Percentiles rank a stretch among this genome's conserved stretches.
Conservation (phyloP, 2,888 invertebrate species). For the Dasysyrphus albostriatus region DNA sequence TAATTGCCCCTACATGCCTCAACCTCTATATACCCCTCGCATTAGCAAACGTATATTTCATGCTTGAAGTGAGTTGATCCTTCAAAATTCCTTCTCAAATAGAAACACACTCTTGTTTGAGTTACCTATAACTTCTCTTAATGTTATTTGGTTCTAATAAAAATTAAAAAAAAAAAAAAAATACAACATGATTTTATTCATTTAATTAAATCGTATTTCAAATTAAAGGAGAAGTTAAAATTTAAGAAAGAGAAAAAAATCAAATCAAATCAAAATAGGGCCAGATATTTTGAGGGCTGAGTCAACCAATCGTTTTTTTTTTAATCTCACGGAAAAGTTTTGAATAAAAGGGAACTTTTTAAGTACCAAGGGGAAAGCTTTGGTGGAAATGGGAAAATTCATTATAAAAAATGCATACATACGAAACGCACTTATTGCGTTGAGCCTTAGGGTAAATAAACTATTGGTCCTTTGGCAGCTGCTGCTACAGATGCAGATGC, state of each 20-base stretch:
- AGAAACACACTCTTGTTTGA: background rate
- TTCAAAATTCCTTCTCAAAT: background rate
- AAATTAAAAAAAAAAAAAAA: too few species aligned
- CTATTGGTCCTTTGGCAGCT: conserved; percentile 12
- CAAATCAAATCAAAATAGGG: conserved; percentile 31
- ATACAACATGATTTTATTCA: too few species aligned
- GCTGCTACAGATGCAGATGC: conserved; percentile 1
- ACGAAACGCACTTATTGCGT: conserved; percentile 34
- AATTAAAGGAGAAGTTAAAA: too few species aligned
- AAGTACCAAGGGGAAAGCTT: conserved; percentile 3
- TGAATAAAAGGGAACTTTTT: conserved; percentile 38
- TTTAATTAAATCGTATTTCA: too few species aligned
- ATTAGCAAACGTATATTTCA: conserved; percentile 22
- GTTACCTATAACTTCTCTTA: background rate
- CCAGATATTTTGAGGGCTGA: conserved; percentile 45
- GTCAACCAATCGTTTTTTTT: conserved; percentile 68
- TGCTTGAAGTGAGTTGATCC: conserved; percentile 7
- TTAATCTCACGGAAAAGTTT: conserved; percentile 49
- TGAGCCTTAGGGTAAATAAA: conserved; percentile 29
- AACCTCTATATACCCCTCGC: background rate
- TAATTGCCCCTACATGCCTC: conserved; percentile 8
- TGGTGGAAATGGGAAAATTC: conserved; percentile 14
- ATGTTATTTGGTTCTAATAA: background rate
- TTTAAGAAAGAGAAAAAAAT: background rate
- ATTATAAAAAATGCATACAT: conserved; percentile 18